A percentile compares a stretch with the other conserved stretches of the same genome.
Conservation (phyloP, 2,797 vertebrate genomes). For the Silurus lanzhouensis region DNA sequence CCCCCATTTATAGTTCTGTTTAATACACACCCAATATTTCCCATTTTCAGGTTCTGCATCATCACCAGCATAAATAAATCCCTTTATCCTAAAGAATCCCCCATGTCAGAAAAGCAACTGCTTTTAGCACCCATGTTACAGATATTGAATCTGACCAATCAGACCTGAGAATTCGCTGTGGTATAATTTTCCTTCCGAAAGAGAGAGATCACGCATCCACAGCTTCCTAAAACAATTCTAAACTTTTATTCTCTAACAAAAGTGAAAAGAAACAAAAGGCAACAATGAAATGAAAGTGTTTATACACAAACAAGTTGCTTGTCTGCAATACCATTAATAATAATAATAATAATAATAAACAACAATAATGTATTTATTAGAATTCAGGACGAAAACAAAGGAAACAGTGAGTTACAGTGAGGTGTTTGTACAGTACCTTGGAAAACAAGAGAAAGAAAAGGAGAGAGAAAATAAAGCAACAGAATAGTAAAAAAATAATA, state of each 20-base stretch:
- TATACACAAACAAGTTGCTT: constrained; percentile 79
- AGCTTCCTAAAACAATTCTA: constrained; percentile 80
- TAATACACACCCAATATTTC: neutral
- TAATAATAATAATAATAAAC: constrained; percentile 77
- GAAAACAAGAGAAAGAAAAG: constrained; percentile 48
- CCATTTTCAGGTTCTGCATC: neutral
- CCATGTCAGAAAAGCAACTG: neutral
- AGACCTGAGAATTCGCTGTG: neutral
- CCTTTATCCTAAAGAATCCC: neutral
- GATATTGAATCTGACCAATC: neutral
- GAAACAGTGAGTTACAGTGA: constrained; percentile 75
- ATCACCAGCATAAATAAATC: neutral
- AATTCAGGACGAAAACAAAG: constrained; percentile 69
- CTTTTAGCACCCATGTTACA: neutral
- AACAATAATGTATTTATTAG: constrained; percentile 66
- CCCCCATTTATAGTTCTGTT: neutral
- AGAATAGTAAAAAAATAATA: constrained; percentile 28
- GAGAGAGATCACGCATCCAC: neutral
- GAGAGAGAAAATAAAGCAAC: constrained; percentile 31
- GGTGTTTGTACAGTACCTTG: constrained; percentile 70
- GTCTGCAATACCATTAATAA: constrained; percentile 77
- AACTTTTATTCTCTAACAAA: constrained; percentile 85
- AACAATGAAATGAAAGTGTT: constrained; percentile 82
- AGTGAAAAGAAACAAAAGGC: constrained; percentile 83
- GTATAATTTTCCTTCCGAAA: neutral